These are phyloP conservation scores for Ectropis crepuscularia DNA, from an alignment of 2,888 invertebrate genomes.

Conservation along the genomic window DNA sequence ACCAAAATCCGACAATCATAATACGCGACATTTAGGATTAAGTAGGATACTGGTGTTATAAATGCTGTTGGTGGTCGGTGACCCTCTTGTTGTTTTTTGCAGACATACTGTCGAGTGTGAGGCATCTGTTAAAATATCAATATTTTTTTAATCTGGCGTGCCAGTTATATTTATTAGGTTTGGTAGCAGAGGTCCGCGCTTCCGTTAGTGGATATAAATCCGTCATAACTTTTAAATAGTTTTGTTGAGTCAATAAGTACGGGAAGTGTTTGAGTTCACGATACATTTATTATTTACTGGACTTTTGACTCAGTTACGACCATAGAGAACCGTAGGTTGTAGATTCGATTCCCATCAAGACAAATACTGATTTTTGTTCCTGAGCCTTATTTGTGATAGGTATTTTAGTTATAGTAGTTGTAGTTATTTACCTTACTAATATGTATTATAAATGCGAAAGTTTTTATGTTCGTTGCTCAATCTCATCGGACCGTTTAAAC, in stretches of 20 bases:
- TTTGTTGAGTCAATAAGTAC: constrained; percentile 4
- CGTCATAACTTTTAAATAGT: constrained; percentile 11
- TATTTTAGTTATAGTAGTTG: too few relatives aligned
- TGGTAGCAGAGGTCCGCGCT: constrained; percentile 15
- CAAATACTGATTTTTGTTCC: too few relatives aligned
- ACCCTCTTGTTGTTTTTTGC: constrained; percentile 64
- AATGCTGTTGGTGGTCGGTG: constrained; percentile 75
- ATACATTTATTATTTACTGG: too few relatives aligned
- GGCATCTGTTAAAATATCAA: constrained; percentile 63
- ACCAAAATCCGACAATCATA: constrained; percentile 79
- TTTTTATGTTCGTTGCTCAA: too few relatives aligned
- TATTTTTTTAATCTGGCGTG: constrained; percentile 34
- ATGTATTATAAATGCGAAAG: too few relatives aligned
- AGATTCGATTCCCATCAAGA: too few relatives aligned
- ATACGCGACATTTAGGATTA: constrained; percentile 77
- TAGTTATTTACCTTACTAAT: too few relatives aligned
- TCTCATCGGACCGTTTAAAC: too few relatives aligned
- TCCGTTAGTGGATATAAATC: constrained; percentile 21
- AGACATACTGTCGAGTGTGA: constrained; percentile 66
- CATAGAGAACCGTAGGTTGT: too few relatives aligned
- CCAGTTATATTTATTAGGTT: constrained; percentile 23
- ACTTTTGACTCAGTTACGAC: too few relatives aligned
- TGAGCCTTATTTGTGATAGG: too few relatives aligned
- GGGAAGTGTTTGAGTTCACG: constrained; percentile 1
- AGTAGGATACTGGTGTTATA: constrained; percentile 68